Conservation (phyloP, 2,888 invertebrate species). For the Volucella zonaria region DNA sequence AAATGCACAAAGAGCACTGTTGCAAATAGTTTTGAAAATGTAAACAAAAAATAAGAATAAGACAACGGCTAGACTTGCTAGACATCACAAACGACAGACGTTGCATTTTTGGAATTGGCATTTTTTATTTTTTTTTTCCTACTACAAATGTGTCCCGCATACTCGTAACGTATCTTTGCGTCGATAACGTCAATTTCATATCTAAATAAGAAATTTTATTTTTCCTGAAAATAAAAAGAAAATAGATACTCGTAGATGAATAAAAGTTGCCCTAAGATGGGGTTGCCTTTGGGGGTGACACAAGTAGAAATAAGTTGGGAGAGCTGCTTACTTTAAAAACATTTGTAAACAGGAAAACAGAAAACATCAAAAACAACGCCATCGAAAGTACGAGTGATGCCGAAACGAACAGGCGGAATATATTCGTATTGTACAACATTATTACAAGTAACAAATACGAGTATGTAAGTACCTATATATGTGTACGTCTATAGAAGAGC, state of each 20-base stretch:
- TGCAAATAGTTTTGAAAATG: slow-evolving; percentile 29
- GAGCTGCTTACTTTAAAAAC: slow-evolving; percentile 36
- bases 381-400: slow-evolving; percentile 39
- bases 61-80: slow-evolving; percentile 41
- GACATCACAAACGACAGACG: slow-evolving; percentile 42
- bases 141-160: background rate
- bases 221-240: slow-evolving; percentile 35
- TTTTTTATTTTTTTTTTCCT: background rate
- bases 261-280: background rate
- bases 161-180: background rate
- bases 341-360: slow-evolving; percentile 61
- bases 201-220: slow-evolving; percentile 52
- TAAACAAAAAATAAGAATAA: slow-evolving; percentile 19
- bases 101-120: slow-evolving; percentile 59
- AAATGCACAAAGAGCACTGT: slow-evolving; percentile 36
- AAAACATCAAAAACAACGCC: slow-evolving; percentile 26
- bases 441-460: slow-evolving; percentile 34
- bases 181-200: slow-evolving; percentile 50
- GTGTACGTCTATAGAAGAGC: no score
- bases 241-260: background rate
- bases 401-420: slow-evolving; percentile 38
- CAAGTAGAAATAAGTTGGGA: background rate
- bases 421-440: slow-evolving; percentile 26
- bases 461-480: background rate
- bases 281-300: slow-evolving; percentile 14